Base-by-base conservation (phyloP, 64 coral and sea anemone species). In the Montipora capricornis region DNA sequence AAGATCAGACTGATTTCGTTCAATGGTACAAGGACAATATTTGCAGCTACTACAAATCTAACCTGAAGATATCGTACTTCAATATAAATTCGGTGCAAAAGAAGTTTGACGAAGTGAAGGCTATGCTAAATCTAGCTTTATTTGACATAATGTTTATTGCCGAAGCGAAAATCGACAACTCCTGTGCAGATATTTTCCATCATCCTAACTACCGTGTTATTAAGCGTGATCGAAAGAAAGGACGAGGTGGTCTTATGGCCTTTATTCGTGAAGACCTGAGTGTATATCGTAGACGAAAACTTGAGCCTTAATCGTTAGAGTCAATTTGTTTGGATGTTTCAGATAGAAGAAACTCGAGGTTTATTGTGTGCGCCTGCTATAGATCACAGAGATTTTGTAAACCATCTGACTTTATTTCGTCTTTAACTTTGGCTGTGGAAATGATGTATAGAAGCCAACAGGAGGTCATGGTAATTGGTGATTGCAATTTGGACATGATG, bases 211-310 rank as follows among this genome's bases (percentile, higher is more conserved):
- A 84, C 52, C 49, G 79, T 19, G 47, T 76, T 37, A 92, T 92
- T 44, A 70, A 80, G 69, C 37, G 67, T 22, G 90, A 92, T 75
- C 67, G 90, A 19, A 84, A 84, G 47, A 92, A 92, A 68, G 90
- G 91, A 46, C 78, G 76, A 44, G 92, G 92, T 52, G 92, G 92
- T 7, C 17, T 94, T 10, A 55, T 89, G 69, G 92, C 37, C 14
- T 94, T 15, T 82, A 55, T 55, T 55, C 53, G 92, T 19, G 61
- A 51, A 57, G 51, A 88, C 74, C 8, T 94, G 15, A 67, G 52
- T 48, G 86, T 67, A 73, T 82, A 70, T 46, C 58, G 75, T 44
- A 47, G 62, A 45, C 11, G 61, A 24, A 94, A 94, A 47, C 69
- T 82, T 11, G 92, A 94, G 58, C 86, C 76, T 58, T 5, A 55